phyloP scores from a whole-genome alignment of 2,797 vertebrate species.

The Acrocephalus scirpaceus region DNA sequence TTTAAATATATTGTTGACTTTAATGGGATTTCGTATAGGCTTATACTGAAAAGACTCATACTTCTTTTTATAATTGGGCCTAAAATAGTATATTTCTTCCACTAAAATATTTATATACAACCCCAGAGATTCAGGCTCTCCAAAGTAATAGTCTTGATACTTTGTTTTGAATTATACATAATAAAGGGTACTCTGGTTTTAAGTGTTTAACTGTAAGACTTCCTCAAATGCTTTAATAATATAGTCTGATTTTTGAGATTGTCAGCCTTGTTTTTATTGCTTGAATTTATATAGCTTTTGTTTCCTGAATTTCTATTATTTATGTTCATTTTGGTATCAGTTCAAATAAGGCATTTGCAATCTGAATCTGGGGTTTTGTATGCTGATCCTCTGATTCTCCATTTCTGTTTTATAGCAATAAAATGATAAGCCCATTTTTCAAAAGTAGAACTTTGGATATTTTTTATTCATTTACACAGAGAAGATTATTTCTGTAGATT shows the following conservation, averaged over 20 bases:
- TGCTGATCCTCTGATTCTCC: background rate
- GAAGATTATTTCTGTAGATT: background rate
- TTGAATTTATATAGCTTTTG: background rate
- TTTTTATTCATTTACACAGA: background rate
- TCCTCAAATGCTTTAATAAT: background rate
- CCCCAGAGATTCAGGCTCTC: background rate
- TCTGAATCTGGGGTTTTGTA: slow-evolving; percentile 11
- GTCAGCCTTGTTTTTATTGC: background rate
- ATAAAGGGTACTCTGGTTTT: background rate
- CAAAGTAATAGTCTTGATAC: background rate
- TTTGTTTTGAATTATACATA: background rate
- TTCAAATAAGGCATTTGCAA: slow-evolving; percentile 2
- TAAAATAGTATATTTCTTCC: background rate
- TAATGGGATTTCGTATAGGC: background rate
- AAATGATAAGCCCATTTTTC: background rate
- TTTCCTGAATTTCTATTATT: background rate
- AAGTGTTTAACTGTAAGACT: background rate
- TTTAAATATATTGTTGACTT: background rate
- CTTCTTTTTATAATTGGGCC: background rate
- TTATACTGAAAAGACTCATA: background rate
- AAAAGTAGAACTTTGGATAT: background rate
- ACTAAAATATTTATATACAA: background rate
- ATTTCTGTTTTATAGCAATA: background rate
- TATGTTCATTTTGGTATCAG: slow-evolving; percentile 2
- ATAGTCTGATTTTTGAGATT: background rate